These are phyloP conservation scores for Antechinus stuartii DNA, from an alignment of 2,113 vertebrate genomes.

Conservation along the genomic window DNA sequence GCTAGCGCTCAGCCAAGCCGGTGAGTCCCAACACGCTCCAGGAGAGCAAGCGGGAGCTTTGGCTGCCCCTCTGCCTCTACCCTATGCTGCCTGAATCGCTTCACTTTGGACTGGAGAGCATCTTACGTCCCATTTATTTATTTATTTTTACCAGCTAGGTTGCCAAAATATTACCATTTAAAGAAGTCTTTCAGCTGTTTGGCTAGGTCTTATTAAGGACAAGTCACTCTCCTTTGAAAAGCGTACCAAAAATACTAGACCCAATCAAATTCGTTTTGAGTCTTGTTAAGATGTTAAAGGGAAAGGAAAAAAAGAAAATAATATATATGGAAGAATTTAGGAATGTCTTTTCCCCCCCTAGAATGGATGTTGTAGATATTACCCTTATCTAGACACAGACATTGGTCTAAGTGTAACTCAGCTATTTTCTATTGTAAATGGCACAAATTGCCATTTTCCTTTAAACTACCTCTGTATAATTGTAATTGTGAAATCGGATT, in stretches of 20 bases:
- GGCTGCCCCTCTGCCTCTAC: neutral
- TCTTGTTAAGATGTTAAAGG: neutral
- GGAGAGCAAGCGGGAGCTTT: neutral
- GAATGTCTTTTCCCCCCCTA: neutral
- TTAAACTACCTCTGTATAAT: neutral
- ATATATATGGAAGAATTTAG: conserved; percentile 8
- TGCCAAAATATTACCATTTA: neutral
- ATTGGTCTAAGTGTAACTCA: neutral
- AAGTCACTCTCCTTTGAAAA: neutral
- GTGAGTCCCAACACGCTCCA: conserved; percentile 60
- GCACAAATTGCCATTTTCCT: neutral
- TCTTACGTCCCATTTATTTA: neutral
- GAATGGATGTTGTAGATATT: neutral
- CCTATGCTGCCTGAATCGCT: neutral
- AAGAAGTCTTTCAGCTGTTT: neutral
- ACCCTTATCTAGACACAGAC: conserved; percentile 24
- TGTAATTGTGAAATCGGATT: conserved; percentile 14
- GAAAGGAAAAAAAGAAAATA: neutral
- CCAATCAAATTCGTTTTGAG: neutral
- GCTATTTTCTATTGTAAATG: neutral
- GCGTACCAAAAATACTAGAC: neutral
- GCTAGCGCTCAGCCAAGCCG: conserved; percentile 69
- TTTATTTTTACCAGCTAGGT: neutral
- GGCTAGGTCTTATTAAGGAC: neutral
- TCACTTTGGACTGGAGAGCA: neutral